A percentile compares a stretch with the other conserved stretches of the same genome.
Evolutionary conservation across 2,797 vertebrate species (phyloP).

Genomic region (Poecilia wingei): DNA sequence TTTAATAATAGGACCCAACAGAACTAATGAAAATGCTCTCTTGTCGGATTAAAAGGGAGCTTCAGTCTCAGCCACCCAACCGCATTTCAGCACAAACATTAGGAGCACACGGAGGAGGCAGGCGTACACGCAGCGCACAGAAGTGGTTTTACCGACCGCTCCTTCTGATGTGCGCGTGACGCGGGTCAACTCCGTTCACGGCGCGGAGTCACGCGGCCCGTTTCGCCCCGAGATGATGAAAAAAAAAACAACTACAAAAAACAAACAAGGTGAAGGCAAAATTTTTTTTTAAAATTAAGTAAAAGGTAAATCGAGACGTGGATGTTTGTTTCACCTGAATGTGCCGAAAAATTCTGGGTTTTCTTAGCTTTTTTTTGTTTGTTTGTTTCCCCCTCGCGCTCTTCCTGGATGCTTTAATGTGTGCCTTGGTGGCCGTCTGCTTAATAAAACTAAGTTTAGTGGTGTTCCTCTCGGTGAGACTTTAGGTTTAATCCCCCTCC

Average conservation of each 20-base stretch:
- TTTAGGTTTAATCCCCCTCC: conserved; percentile 72
- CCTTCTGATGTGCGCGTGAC: conserved; percentile 76
- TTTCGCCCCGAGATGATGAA: conserved; percentile 24
- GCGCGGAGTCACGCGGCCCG: conserved; percentile 54
- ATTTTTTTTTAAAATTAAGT: too few relatives aligned
- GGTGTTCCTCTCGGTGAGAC: conserved; percentile 69
- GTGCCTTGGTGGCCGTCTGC: conserved; percentile 68
- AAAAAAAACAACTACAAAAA: neutral
- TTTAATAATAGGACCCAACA: conserved; percentile 85
- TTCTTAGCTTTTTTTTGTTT: conserved; percentile 14
- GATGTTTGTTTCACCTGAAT: conserved; percentile 8
- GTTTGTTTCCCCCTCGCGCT: too few relatives aligned
- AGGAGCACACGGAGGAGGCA: conserved; percentile 46
- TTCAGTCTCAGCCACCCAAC: conserved; percentile 75
- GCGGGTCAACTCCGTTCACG: conserved; percentile 61
- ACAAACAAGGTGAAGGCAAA: neutral
- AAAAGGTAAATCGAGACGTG: conserved; percentile 13
- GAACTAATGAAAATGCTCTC: conserved; percentile 84
- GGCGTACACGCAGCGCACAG: conserved; percentile 71
- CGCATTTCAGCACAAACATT: conserved; percentile 70
- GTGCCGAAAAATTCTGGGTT: conserved; percentile 12
- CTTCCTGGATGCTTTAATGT: conserved; percentile 41
- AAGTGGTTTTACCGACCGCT: conserved; percentile 77
- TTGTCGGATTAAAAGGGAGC: conserved; percentile 84
- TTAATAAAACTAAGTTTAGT: conserved; percentile 78